Evolutionary conservation across 1,140 invertebrate genomes (phyloP).

Genomic region (Batillaria attramentaria): DNA sequence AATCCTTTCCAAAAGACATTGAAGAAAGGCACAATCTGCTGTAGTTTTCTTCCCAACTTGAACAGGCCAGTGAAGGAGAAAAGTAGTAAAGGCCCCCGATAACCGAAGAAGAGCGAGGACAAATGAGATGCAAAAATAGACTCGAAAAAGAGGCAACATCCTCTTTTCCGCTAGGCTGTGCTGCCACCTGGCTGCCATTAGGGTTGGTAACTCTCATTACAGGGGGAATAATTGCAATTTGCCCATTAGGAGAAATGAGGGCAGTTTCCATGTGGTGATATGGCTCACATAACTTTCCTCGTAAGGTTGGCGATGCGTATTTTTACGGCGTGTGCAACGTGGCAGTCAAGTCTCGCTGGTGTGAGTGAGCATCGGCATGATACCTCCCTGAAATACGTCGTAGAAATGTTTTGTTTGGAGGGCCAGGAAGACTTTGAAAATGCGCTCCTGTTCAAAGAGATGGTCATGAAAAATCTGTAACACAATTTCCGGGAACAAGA

Average conservation of each 20-base stretch:
- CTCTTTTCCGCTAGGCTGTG: slow-evolving; percentile 2
- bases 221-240: slow-evolving; percentile 43
- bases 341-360: no score
- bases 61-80: not conserved
- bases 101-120: not conserved
- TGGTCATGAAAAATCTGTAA: no score
- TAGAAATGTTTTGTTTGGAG: no score
- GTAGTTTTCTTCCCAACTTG: no score
- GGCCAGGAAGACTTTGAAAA: no score
- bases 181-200: slow-evolving; percentile 43
- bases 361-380: no score
- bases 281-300: not conserved
- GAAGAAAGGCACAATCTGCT: not conserved
- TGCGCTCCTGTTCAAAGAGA: no score
- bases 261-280: slow-evolving; percentile 26
- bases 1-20: not conserved
- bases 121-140: slow-evolving; percentile 17
- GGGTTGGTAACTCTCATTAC: slow-evolving; percentile 30
- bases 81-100: not conserved
- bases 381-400: no score
- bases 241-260: slow-evolving; percentile 37
- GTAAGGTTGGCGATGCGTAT: no score
- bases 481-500: no score
- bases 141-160: not conserved
- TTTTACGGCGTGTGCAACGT: no score